A percentile compares a stretch with the other conserved stretches of the same genome.
Evolutionary conservation across 2,888 invertebrate species (phyloP).

Genomic region (Metalampra italica): DNA sequence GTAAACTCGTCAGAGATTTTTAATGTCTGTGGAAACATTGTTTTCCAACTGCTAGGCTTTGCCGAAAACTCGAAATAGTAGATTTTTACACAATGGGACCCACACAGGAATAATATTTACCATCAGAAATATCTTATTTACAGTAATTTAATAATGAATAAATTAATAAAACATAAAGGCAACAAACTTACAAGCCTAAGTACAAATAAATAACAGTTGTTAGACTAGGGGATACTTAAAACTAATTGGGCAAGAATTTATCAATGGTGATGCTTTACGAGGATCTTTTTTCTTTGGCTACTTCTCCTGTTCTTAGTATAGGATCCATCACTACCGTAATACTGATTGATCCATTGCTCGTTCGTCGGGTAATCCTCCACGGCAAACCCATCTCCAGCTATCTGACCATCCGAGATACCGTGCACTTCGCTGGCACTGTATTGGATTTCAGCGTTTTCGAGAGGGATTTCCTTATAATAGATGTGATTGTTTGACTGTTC

Average conservation of each 20-base stretch:
- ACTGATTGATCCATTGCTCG: slow-evolving; percentile 28
- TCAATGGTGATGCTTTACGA: slow-evolving; percentile 4
- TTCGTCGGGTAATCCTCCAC: slow-evolving; percentile 28
- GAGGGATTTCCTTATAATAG: slow-evolving; percentile 16
- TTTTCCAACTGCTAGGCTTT: too few relatives aligned
- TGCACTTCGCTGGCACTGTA: neutral
- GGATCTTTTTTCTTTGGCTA: slow-evolving; percentile 1
- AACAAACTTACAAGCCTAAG: too few relatives aligned
- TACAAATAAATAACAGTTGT: neutral
- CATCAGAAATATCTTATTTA: neutral
- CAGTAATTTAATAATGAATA: neutral
- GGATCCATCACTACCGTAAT: slow-evolving; percentile 17
- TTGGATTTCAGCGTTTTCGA: neutral
- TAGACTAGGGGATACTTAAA: slow-evolving; percentile 1
- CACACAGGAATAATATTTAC: too few relatives aligned
- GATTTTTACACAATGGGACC: too few relatives aligned
- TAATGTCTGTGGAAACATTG: too few relatives aligned
- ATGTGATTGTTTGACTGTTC: slow-evolving; percentile 39
- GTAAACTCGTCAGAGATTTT: too few relatives aligned
- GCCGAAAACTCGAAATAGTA: too few relatives aligned
- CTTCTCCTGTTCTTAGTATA: neutral
- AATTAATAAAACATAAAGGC: too few relatives aligned
- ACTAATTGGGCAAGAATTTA: slow-evolving; percentile 8
- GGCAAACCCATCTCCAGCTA: slow-evolving; percentile 20
- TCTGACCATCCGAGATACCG: slow-evolving; percentile 9